Conservation (phyloP, 2,797 vertebrate genomes). For the Miopithecus talapoin region DNA sequence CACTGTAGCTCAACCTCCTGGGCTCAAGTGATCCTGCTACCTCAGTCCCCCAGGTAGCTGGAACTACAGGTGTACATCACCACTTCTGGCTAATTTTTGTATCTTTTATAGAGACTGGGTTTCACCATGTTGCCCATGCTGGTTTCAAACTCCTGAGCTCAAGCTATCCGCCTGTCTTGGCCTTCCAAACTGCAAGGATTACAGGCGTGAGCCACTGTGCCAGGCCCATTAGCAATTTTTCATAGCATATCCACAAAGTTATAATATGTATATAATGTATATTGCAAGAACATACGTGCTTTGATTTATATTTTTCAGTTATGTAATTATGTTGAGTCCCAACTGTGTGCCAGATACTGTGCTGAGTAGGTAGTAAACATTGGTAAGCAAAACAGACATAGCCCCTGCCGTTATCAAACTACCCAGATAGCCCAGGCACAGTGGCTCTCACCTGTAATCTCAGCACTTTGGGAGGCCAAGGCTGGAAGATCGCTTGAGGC, state of each 20-base stretch:
- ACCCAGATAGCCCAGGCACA: not conserved
- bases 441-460: not conserved
- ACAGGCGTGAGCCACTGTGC: not conserved
- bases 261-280: not conserved
- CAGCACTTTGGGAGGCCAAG: not conserved
- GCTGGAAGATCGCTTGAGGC: not conserved
- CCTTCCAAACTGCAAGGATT: not conserved
- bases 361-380: not conserved
- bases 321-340: slow-evolving; percentile 2
- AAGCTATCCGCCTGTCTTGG: not conserved
- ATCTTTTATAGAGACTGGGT: not conserved
- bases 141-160: not conserved
- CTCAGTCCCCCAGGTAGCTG: not conserved
- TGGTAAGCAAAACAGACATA: not conserved
- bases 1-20: not conserved
- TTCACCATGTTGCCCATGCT: not conserved
- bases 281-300: not conserved
- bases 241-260: not conserved
- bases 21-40: not conserved
- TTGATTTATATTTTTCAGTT: slow-evolving; percentile 23
- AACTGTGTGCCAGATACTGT: not conserved
- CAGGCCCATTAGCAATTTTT: not conserved
- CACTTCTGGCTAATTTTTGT: not conserved
- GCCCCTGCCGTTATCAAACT: not conserved
- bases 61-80: not conserved